Base-by-base conservation (phyloP, 2,113 vertebrate species). In the Sphyrna mokarran region DNA sequence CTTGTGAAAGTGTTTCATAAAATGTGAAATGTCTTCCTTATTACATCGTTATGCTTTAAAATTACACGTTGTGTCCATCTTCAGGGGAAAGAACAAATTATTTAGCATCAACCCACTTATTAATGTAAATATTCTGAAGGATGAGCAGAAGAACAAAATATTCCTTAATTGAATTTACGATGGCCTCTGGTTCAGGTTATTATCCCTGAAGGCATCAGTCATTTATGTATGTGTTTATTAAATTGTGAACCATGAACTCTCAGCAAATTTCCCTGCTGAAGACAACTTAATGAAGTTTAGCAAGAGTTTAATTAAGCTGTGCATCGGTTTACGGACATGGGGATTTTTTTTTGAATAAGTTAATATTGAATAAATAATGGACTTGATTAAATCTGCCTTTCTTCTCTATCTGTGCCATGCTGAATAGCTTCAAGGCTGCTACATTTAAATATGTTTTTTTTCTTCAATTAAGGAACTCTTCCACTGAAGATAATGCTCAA, bases 321-420 rank as follows among this genome's bases (percentile, higher is more conserved):
- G 68, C 43, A 29, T 72, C 8, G 54, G 40, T 33, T 95, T 95
- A 43, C 14, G 23, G 94, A 72, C 40, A 95, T 70, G 26, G 48
- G 43, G 48, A 23, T 61, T 18, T 72, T 94, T 69, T 54, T 6
- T 72, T 54, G 3, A 70, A 76, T 16, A 95, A 72, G 68, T 70
- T 48, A 95, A 72, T 72, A 95, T 72, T 76, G 10, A 48, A 72
- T 95, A 72, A 72, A 95, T 40, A 72, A 48, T 95, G 9, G 94
- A 54, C 43, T 95, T 72, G 68, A 95, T 95, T 95, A 95, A 95
- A 72, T 43, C 69, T 95, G 94, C 26, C 94, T 95, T 72, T 95
- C 40, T 72, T 72, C 23, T 8, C 11, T 18, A 33, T 72, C 63
- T 26, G 43, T 72, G 20, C 23, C 93, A 95, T 22, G 33, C 90